Percentiles rank a stretch among this genome's conserved stretches.
Conservation (phyloP, 2,888 invertebrate species). For the Coremacera marginata region DNA sequence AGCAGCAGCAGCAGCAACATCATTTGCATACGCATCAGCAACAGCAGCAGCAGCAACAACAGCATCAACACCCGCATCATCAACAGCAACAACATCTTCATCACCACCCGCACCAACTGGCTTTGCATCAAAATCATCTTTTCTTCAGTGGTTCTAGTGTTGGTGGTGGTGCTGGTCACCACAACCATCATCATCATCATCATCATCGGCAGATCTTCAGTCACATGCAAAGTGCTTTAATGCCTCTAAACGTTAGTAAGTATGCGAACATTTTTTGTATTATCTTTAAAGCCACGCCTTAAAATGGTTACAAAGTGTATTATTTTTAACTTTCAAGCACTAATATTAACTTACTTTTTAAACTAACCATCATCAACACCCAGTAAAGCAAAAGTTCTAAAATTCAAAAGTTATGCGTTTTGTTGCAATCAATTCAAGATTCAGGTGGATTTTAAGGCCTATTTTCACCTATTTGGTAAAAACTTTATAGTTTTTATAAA, state of each 20-base stretch:
- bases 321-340: too few species aligned
- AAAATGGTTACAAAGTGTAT: too few species aligned
- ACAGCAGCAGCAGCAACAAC: conserved; percentile 21
- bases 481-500: too few species aligned
- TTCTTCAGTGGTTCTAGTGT: conserved; percentile 60
- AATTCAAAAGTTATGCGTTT: too few species aligned
- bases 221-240: conserved; percentile 67
- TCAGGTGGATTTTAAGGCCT: too few species aligned
- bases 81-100: conserved; percentile 44
- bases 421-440: too few species aligned
- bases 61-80: conserved; percentile 44
- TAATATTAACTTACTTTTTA: too few species aligned
- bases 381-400: not conserved
- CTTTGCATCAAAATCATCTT: conserved; percentile 54
- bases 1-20: conserved; percentile 44
- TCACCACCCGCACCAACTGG: conserved; percentile 56
- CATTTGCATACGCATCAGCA: conserved; percentile 33
- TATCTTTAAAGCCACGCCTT: too few species aligned
- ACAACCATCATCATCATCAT: conserved; percentile 55
- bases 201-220: conserved; percentile 68
- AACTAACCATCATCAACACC: too few species aligned
- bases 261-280: conserved; percentile 49
- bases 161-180: conserved; percentile 54
- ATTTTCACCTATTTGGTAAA: too few species aligned
- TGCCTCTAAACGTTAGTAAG: conserved; percentile 70